A percentile compares a stretch with the other conserved stretches of the same genome.
phyloP scores from a whole-genome alignment of 23 tunicate genomes.

The Oikopleura dioica region DNA sequence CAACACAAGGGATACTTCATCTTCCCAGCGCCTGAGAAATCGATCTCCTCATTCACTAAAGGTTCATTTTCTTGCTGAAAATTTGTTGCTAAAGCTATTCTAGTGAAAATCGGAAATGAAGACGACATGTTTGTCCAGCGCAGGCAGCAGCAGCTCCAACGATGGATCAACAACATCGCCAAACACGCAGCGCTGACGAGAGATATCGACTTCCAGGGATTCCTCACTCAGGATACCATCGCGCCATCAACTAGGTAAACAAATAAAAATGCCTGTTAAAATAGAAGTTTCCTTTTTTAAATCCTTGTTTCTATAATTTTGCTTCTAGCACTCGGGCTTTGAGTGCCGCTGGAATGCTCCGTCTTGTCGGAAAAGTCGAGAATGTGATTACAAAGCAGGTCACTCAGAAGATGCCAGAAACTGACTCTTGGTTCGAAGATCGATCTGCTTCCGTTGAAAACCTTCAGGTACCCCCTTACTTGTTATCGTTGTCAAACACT shows the following conservation, averaged over 20 bases:
- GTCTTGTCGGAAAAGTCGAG: conserved; percentile 1
- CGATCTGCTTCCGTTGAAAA: neutral
- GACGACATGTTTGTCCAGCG: conserved; percentile 3
- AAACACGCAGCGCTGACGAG: neutral
- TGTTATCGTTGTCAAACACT: neutral
- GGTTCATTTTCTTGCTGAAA: neutral
- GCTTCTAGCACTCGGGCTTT: conserved; percentile 4
- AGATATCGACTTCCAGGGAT: neutral
- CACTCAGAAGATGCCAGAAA: conserved; percentile 5
- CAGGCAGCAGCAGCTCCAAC: neutral
- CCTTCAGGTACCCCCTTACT: neutral
- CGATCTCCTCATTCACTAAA: conserved; percentile 1
- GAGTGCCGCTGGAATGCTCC: conserved; percentile 6
- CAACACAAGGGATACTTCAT: conserved; percentile 12
- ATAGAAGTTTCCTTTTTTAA: neutral
- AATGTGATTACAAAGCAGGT: conserved; percentile 2
- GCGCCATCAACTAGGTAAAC: conserved; percentile 3
- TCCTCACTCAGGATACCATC: neutral
- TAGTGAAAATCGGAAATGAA: conserved; percentile 1
- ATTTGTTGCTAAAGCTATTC: neutral
- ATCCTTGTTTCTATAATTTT: neutral
- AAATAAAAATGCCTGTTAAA: neutral
- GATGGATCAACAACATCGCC: neutral
- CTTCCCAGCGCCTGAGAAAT: conserved; percentile 5
- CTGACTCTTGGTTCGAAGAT: conserved; percentile 10